These are phyloP conservation scores for Drosophila subpulchrella DNA, from an alignment of 1,140 invertebrate genomes.

Conservation along the genomic window DNA sequence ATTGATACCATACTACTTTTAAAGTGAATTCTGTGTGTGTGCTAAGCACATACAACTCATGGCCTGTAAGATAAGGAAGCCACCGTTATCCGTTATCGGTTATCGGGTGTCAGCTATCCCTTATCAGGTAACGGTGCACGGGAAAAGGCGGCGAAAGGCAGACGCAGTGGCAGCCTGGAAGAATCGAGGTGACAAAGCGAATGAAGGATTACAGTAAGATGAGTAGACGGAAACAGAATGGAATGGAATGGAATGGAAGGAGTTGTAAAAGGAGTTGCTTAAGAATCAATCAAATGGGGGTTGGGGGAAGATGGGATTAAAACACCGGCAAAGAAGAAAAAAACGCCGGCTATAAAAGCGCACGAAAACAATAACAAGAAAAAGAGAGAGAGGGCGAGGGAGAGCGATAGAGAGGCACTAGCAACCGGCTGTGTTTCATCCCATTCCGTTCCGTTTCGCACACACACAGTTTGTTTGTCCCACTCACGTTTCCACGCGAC, in stretches of 20 bases:
- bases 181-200: constrained; percentile 51
- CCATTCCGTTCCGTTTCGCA: constrained; percentile 45
- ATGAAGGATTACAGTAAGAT: neutral
- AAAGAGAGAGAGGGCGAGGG: constrained; percentile 3
- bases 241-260: neutral
- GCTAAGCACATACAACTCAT: constrained; percentile 32
- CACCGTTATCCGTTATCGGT: constrained; percentile 32
- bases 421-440: constrained; percentile 60
- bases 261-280: neutral
- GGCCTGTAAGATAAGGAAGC: constrained; percentile 21
- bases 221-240: neutral
- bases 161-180: constrained; percentile 26
- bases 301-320: constrained; percentile 1
- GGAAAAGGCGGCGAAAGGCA: constrained; percentile 5
- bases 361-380: constrained; percentile 62
- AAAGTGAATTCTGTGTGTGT: constrained; percentile 19
- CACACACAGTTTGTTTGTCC: constrained; percentile 59
- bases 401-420: constrained; percentile 17
- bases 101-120: neutral
- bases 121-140: constrained; percentile 33
- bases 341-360: constrained; percentile 45
- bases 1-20: neutral
- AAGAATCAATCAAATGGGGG: constrained; percentile 6
- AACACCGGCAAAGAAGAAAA: constrained; percentile 50
- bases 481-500: constrained; percentile 69